Percentiles rank a stretch among this genome's conserved stretches.
Conservation (phyloP, 2,888 invertebrate genomes). For the Ormyrus nitidulus region DNA sequence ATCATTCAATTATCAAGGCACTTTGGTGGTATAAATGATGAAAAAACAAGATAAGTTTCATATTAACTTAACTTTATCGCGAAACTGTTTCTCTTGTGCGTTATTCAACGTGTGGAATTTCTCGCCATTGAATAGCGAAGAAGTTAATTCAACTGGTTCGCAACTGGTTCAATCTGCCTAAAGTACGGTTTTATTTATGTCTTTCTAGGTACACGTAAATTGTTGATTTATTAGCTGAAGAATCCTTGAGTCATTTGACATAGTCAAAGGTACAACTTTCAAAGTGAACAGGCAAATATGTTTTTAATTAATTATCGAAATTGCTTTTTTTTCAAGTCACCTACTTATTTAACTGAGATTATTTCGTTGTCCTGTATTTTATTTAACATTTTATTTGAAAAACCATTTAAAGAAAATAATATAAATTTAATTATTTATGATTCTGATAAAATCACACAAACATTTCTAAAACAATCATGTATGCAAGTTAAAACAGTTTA, state of each 20-base stretch:
- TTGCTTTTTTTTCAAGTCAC: neutral
- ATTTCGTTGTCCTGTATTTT: too few species aligned
- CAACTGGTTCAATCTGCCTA: constrained; percentile 44
- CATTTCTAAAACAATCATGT: too few species aligned
- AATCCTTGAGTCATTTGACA: constrained; percentile 32
- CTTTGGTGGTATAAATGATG: too few species aligned
- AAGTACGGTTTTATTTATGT: constrained; percentile 28
- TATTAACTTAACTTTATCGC: neutral
- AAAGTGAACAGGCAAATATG: neutral
- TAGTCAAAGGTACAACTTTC: constrained; percentile 4
- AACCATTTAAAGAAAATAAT: too few species aligned
- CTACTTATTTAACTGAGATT: too few species aligned
- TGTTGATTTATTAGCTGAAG: constrained; percentile 2
- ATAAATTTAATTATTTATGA: too few species aligned
- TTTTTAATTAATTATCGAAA: constrained; percentile 23
- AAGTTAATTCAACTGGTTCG: constrained; percentile 35
- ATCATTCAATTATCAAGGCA: too few species aligned
- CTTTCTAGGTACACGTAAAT: constrained; percentile 36
- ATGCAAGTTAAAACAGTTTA: too few species aligned
- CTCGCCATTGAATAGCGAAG: constrained; percentile 27
- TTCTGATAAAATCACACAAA: too few species aligned
- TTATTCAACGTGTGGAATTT: constrained; percentile 32
- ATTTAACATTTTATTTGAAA: too few species aligned
- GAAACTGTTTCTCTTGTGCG: constrained; percentile 4
- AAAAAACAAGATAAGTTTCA: too few species aligned